Base-by-base conservation (phyloP, 2,797 vertebrate genomes). In the Natrix natrix region DNA sequence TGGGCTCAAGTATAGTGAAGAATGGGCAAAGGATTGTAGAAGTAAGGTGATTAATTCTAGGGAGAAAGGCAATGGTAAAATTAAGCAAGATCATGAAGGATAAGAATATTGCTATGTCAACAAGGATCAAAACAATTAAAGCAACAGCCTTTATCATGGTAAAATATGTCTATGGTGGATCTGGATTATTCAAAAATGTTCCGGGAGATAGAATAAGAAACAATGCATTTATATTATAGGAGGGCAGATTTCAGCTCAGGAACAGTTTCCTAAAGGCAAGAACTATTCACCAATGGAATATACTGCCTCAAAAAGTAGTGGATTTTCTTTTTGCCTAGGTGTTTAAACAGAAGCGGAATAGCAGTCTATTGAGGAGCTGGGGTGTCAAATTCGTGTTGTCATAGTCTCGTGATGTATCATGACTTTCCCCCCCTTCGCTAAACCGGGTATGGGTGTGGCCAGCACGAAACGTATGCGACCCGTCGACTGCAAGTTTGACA, bases 401-500 rank as follows among this genome's bases (percentile, higher is more conserved):
- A 17, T 20, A 17, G 1, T 59, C 57, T 24, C 22, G 7, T 60
- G 59, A 60, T 2, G 6, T 60, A 60, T 22, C 24, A 7, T 24
- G 59, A 8, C 59, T 60, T 60, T 60, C 2, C 0, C 22, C 22
- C 20, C 22, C 22, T 60, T 60, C 6, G 7, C 7, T 24, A 60
- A 60, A 60, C 8, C 8, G 8, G 59, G 59, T 60, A 20, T 60
- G 22, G 59, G 7, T 2, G 8, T 60, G 22, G 59, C 59, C 59
- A 24, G 59, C 22, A 60, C 8, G 0, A 24, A 7, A 60, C 1
- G 2, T 20, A 60, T 60, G 7, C 0, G 16, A 24, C 20, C 59
- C 0, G 0, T 0, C 7, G 59, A 2, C 59, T 7, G 1, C 5
- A 0, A 60, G 20, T 24, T 24, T 60, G 59, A 8, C 22, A 60